Evolutionary conservation across 2,797 vertebrate species (phyloP), one percentile per base, ranked within the genome.

Genomic region (Echeneis naucrates): DNA sequence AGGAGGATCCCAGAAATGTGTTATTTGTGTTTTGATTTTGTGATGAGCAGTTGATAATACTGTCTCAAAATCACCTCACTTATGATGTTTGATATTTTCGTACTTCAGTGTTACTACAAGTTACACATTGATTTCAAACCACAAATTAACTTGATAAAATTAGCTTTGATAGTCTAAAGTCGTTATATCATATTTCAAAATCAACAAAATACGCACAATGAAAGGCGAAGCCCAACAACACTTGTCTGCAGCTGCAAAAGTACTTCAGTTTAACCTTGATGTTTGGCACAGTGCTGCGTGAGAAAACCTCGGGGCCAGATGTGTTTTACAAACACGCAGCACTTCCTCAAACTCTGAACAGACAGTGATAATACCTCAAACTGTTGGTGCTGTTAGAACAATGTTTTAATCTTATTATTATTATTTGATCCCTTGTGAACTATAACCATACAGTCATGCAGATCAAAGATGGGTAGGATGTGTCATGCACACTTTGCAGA

Each of bases 381-480:
- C 42, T 42, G 45, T 35, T 19, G 5, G 21, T 14, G 1, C 10
- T 40, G 21, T 40, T 14, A 26, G 11, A 61, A 32, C 12, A 24
- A 16, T 9, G 0, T 0, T 81, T 78, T 37, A 69, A 70, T 77
- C 8, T 27, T 11, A 33, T 58, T 55, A 75, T 66, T 52, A 75
- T 66, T 52, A 84, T 79, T 78, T 74, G 75, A 85, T 87, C 77
- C 71, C 4, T 0, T 78, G 80, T 73, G 74, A 88, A 66, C 68
- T 8, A 52, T 78, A 42, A 16, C 1, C 47, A 45, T 66, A 55
- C 32, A 51, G 52, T 42, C 85, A 84, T 80, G 82, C 62, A 17
- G 59, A 85, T 89, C 56, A 89, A 60, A 81, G 80, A 57, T 45
- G 16, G 30, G 14, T 30, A 45, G 35, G 35, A 71, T 5, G 48